phyloP scores from a whole-genome alignment of 2,113 vertebrate genomes.

The Cervus canadensis region DNA sequence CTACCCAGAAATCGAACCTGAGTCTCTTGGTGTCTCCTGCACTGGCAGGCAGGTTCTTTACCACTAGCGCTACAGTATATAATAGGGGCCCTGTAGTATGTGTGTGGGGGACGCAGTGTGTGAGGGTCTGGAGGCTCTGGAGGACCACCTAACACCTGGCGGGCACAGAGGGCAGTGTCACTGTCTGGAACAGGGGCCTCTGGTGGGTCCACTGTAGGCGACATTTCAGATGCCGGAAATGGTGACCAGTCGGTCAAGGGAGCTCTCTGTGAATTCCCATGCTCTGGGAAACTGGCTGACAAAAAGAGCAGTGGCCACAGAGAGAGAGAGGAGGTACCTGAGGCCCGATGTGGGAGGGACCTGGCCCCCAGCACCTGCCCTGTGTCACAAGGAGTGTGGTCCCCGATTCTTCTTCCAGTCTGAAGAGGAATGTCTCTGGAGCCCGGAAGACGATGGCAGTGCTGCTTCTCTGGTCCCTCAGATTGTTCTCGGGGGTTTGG shows the following conservation, averaged over 20 bases:
- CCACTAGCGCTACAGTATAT: neutral
- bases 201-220: too few species aligned
- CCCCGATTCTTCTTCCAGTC: neutral
- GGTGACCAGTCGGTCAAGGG: accelerated
- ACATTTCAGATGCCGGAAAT: too few species aligned
- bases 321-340: neutral
- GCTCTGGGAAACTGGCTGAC: neutral
- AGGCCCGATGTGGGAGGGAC: neutral
- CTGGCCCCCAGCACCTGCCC: neutral
- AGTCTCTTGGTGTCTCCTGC: neutral
- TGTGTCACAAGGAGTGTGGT: accelerated
- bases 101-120: neutral
- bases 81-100: neutral
- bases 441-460: neutral
- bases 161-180: neutral
- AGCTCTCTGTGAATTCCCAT: neutral
- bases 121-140: neutral
- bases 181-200: neutral
- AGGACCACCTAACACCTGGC: neutral
- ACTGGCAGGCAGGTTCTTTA: neutral
- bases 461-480: too few species aligned
- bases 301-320: neutral
- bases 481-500: neutral
- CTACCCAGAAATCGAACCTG: neutral
- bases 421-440: neutral